Evolutionary conservation across 1,140 invertebrate genomes (phyloP).

Genomic region (Lepidurus couesii): DNA sequence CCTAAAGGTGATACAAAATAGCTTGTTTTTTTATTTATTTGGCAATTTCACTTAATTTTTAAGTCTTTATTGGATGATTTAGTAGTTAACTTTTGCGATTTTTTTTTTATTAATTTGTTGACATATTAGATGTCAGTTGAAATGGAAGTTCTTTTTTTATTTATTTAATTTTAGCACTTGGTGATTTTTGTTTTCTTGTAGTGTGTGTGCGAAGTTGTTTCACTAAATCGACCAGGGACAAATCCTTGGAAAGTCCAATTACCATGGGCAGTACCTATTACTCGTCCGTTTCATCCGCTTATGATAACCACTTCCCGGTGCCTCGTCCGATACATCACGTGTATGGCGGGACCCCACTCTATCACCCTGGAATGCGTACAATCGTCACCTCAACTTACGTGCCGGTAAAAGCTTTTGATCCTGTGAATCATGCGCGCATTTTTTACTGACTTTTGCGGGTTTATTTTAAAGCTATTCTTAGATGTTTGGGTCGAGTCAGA

Average conservation of each 20-base stretch:
- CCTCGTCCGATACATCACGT: not conserved
- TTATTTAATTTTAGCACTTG: not conserved
- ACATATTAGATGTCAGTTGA: too few species aligned
- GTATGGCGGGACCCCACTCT: not conserved
- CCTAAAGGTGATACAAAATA: too few species aligned
- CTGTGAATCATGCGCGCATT: not conserved
- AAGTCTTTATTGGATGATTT: too few species aligned
- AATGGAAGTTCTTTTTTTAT: too few species aligned
- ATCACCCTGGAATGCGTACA: not conserved
- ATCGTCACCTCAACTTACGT: not conserved
- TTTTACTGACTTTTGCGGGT: not conserved
- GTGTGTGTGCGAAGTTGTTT: not conserved
- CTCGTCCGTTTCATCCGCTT: not conserved
- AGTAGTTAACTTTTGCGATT: too few species aligned
- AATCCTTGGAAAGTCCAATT: constrained; percentile 1
- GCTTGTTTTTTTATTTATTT: too few species aligned
- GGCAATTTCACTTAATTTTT: too few species aligned
- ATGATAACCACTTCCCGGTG: not conserved
- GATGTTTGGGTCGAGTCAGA: not conserved
- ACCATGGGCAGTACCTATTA: constrained; percentile 6
- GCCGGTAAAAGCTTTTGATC: not conserved
- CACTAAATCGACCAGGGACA: not conserved
- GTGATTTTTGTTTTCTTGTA: not conserved
- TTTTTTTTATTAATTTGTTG: too few species aligned
- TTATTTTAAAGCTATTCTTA: constrained; percentile 13